phyloP scores from a whole-genome alignment of 2,113 vertebrate species.

The Passer montanus region DNA sequence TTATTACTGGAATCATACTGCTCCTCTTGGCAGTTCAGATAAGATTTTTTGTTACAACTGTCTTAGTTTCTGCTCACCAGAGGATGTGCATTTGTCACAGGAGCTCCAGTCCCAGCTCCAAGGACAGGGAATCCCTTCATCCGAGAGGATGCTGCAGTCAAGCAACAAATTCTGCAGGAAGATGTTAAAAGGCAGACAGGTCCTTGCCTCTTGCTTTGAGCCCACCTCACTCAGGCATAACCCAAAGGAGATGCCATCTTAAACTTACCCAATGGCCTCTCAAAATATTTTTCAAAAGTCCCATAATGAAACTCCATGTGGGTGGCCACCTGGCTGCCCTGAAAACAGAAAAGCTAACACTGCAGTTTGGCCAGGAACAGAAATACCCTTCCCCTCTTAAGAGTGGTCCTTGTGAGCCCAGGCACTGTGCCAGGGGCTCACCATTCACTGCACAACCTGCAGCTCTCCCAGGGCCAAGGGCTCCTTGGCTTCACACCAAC shows the following conservation, averaged over 20 bases:
- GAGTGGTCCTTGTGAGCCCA: background rate
- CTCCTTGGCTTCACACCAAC: background rate
- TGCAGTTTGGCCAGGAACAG: background rate
- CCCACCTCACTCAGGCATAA: background rate
- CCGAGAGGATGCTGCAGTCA: background rate
- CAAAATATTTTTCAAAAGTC: background rate
- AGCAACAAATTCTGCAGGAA: background rate
- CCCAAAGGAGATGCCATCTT: background rate
- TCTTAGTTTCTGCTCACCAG: background rate
- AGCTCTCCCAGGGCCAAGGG: background rate
- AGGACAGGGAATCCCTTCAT: background rate
- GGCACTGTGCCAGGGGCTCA: background rate
- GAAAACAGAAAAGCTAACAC: constrained; percentile 5
- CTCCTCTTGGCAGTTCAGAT: background rate
- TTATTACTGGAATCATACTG: background rate
- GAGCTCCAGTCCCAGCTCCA: background rate
- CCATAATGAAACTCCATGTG: background rate
- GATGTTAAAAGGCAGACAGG: background rate
- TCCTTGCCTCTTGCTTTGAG: background rate
- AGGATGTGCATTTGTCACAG: background rate
- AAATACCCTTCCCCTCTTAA: background rate
- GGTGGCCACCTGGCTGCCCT: background rate
- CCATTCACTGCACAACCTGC: background rate
- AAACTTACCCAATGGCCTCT: background rate
- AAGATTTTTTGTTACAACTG: background rate